A percentile compares a stretch with the other conserved stretches of the same genome.
phyloP scores from a whole-genome alignment of 2,888 invertebrate species.

The Dasysyrphus albostriatus region DNA sequence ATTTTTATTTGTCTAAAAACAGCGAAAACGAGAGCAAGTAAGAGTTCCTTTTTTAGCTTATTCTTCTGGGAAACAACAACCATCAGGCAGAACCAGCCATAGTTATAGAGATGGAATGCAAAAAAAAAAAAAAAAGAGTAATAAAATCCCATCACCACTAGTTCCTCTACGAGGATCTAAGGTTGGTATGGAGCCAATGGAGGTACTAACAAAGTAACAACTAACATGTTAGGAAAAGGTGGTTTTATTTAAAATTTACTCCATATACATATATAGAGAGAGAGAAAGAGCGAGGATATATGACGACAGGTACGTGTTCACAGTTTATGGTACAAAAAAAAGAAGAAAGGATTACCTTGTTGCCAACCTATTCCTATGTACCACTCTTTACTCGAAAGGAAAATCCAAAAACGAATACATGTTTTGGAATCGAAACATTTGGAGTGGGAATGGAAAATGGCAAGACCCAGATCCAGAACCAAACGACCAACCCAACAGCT shows the following conservation, averaged over 20 bases:
- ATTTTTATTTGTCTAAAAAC: conserved; percentile 40
- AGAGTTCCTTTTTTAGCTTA: conserved; percentile 54
- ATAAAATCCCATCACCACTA: conserved; percentile 21
- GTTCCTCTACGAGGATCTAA: not conserved
- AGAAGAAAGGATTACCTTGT: conserved; percentile 8
- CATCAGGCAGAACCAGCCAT: conserved; percentile 6
- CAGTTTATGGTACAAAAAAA: conserved; percentile 46
- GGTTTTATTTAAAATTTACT: conserved; percentile 66
- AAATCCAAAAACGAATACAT: conserved; percentile 42
- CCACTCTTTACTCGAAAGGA: not conserved
- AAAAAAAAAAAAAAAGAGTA: conserved; percentile 34
- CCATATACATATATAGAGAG: conserved; percentile 17
- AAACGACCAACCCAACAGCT: conserved; percentile 3
- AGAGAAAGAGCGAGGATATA: conserved; percentile 8
- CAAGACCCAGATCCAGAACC: conserved; percentile 17
- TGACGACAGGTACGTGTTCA: conserved; percentile 74
- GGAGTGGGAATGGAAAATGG: not conserved
- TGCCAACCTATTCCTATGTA: not conserved
- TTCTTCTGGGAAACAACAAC: conserved; percentile 27
- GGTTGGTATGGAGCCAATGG: not conserved
- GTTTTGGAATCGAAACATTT: conserved; percentile 34
- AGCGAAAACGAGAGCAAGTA: conserved; percentile 56
- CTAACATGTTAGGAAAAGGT: conserved; percentile 38
- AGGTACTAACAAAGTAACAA: not conserved
- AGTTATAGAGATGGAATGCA: conserved; percentile 36